Base-by-base conservation (phyloP, 2,888 invertebrate species). In the Chironomus tentans region DNA sequence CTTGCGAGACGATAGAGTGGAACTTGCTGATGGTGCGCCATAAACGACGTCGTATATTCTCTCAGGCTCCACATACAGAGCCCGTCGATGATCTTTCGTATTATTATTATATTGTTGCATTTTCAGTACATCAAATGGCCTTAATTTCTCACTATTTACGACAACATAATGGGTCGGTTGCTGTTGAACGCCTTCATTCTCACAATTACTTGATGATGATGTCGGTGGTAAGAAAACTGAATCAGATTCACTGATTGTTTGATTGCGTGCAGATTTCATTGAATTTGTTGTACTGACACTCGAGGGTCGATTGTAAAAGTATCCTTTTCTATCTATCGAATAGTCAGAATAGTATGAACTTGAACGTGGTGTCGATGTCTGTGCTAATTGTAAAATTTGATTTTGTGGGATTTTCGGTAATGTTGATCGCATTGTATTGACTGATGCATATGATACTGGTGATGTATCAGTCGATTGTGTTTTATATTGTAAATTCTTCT, bases 361-460 rank as follows among this genome's bases (percentile, higher is more conserved):
- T 18, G 65, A 10, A 15, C 56, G 56, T 56, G 76, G 10, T 24
- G 77, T 2, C 10, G 13, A 15, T 18, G 15, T 15, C n/a, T 56
- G 18, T 56, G 7, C 56, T 18, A 56, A 15, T 15, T 68, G n/a
- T 69, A 76, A 56, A 79, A 46, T 83, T 69, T 83, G 82, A 71
- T 82, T 80, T 0, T 83, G 81, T 76, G 83, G 83, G 18, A 83
- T 82, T 79, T 83, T 82, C 0, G 83, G 83, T 4, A 46, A 24
- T 10, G 46, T 70, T 13, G 71, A 76, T 70, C 80, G 81, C 38
- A 73, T 75, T n/a, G 71, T 69, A 76, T 82, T 82, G 4, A 83
- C 82, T 1, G 84, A 83, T 0, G 81, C 82, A 77, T 83, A 83
- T 0, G 83, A 83, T 0, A 82, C 82, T 0, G 84, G 83, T 0